Percentiles rank a stretch among this genome's conserved stretches.
Conservation (phyloP, 2,888 invertebrate genomes). For the Netelia melanura region DNA sequence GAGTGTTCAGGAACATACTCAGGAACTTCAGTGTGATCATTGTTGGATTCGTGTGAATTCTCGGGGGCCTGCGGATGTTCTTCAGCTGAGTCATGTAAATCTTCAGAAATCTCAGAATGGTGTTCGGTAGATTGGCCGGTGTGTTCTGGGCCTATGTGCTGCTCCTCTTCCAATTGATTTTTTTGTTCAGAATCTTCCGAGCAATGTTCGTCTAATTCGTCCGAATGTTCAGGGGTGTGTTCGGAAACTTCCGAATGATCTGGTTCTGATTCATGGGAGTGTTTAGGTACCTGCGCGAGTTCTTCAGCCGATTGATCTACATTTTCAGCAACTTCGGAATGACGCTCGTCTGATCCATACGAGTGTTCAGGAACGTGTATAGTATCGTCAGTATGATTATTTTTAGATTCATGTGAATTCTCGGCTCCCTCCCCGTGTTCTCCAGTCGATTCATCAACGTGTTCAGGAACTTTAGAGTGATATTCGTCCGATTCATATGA, state of each 20-base stretch:
- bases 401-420: too few species aligned
- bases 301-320: too few species aligned
- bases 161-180: background rate
- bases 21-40: background rate
- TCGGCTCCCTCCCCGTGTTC: background rate
- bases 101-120: background rate
- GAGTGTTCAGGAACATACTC: background rate
- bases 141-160: background rate
- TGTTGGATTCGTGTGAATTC: background rate
- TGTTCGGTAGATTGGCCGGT: background rate
- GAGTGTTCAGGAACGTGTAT: background rate
- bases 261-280: too few species aligned
- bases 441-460: background rate
- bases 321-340: background rate
- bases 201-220: too few species aligned
- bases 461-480: background rate
- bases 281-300: too few species aligned
- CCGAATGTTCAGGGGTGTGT: too few species aligned
- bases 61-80: background rate
- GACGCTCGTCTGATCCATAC: background rate
- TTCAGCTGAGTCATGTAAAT: background rate
- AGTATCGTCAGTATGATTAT: background rate
- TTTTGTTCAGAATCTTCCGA: conserved; percentile 11
- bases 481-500: background rate
- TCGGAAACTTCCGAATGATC: too few species aligned